Base-by-base conservation (phyloP, 2,113 vertebrate genomes). In the Myxocyprinus asiaticus region DNA sequence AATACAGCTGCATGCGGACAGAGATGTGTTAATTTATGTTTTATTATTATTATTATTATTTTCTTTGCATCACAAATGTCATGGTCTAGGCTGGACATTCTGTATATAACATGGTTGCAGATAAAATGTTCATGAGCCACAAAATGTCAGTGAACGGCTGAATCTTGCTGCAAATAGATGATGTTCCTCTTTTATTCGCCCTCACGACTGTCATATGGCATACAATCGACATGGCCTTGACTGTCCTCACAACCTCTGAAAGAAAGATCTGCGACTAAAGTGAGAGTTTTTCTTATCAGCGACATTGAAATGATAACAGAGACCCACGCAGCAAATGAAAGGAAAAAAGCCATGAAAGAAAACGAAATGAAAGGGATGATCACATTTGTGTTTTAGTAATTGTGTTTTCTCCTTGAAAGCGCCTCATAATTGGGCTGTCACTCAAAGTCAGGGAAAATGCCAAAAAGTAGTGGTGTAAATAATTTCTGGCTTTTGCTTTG, bases 341-440 rank as follows among this genome's bases (percentile, higher is more conserved):
- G 22, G 22, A 33, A 65, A 14, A 64, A 66, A 63, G 67, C 58
- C 58, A 74, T 82, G 77, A 79, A 48, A 76, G 48, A 74, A 67
- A 56, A 33, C 22, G 53, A 58, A 79, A 51, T 48, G 58, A 58
- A 65, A 76, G 61, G 43, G 83, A 81, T 83, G 58, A 77, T 73
- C 65, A 11, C 51, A 51, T 55, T 66, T 63, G 53, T 17, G 51
- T 62, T 33, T 75, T 70, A 43, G 62, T 75, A 84, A 81, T 82
- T 85, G 74, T 64, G 61, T 67, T 83, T 81, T 84, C 71, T 68
- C 48, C 63, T 85, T 64, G 50, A 85, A 83, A 80, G 51, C 10
- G 78, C 5, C 43, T 56, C 5, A 74, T 84, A 76, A 86, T 82
- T 64, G 75, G 69, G 48, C 78, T 76, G 77, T 82, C 75, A 82